Evolutionary conservation across 2,888 invertebrate species (phyloP).

Genomic region (Chloroclysta siterata): DNA sequence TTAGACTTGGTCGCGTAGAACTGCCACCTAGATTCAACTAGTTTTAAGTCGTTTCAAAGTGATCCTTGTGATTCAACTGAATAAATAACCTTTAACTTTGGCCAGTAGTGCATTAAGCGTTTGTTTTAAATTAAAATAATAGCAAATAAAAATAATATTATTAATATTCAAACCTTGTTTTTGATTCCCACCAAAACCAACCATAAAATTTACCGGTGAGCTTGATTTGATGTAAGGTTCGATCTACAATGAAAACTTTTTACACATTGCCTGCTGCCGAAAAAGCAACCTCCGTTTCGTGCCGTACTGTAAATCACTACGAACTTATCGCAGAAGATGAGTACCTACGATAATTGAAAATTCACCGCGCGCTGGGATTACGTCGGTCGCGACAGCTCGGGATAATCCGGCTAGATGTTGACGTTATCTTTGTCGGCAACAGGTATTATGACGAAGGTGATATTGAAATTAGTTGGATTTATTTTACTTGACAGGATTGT

Average conservation of each 20-base stretch:
- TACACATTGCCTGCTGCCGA: background rate
- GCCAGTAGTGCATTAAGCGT: no score
- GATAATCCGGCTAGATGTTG: conserved; percentile 56
- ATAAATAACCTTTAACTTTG: no score
- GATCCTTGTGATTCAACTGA: no score
- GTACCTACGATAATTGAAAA: conserved; percentile 63
- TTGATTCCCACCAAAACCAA: no score
- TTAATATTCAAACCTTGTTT: no score
- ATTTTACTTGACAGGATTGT: conserved; percentile 21
- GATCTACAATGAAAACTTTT: background rate
- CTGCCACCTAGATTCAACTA: no score
- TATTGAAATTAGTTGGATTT: conserved; percentile 46
- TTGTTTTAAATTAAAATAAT: no score
- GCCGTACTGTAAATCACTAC: conserved; percentile 49
- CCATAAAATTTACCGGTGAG: no score
- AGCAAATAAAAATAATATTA: no score
- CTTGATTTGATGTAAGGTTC: no score
- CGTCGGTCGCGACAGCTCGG: conserved; percentile 44
- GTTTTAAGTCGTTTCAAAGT: no score
- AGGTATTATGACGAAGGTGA: conserved; percentile 53
- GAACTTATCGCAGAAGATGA: conserved; percentile 54
- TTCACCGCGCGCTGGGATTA: conserved; percentile 53
- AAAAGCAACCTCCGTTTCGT: conserved; percentile 6
- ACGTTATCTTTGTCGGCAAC: conserved; percentile 57
- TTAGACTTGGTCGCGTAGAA: no score